Evolutionary conservation across 2,888 invertebrate genomes (phyloP).

Genomic region (Sinopyrophorus schimmeli): DNA sequence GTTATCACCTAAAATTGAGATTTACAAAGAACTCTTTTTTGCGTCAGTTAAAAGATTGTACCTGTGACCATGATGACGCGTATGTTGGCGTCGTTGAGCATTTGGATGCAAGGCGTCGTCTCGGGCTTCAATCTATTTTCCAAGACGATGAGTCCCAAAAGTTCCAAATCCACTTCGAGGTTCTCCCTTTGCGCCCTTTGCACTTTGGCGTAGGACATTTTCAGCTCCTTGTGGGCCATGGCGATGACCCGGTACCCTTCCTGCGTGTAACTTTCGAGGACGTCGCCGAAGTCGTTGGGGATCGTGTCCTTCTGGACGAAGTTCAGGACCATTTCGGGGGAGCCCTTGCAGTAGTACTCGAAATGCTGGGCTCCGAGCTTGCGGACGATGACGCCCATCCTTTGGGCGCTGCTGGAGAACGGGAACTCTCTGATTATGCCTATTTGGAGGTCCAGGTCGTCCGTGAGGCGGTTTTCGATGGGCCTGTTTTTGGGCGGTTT

Average conservation of each 20-base stretch:
- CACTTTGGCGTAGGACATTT: conserved; percentile 71
- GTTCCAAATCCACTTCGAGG: conserved; percentile 79
- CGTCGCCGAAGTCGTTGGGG: conserved; percentile 76
- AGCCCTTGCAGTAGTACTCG: conserved; percentile 64
- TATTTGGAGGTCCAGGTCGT: conserved; percentile 67
- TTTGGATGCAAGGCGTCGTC: conserved; percentile 78
- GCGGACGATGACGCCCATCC: conserved; percentile 87
- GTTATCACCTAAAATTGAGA: conserved; percentile 67
- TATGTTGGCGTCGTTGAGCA: conserved; percentile 82
- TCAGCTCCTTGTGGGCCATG: conserved; percentile 75
- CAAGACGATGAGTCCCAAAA: conserved; percentile 88
- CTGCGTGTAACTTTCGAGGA: conserved; percentile 83
- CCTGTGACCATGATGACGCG: conserved; percentile 97
- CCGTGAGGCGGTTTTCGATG: conserved; percentile 44
- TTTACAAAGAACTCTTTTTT: conserved; percentile 6
- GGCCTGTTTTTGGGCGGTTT: conserved; percentile 58
- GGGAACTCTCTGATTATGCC: conserved; percentile 75
- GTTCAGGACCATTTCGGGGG: conserved; percentile 87
- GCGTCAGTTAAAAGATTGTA: background rate
- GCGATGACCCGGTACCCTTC: conserved; percentile 94
- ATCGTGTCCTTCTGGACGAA: conserved; percentile 77
- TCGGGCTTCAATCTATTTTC: conserved; percentile 93
- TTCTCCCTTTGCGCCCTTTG: conserved; percentile 75
- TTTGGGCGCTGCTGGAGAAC: conserved; percentile 80
- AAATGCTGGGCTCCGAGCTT: conserved; percentile 61